Percentiles rank a stretch among this genome's conserved stretches.
Conservation (phyloP, 2,113 vertebrate species). For the Pao palembangensis region DNA sequence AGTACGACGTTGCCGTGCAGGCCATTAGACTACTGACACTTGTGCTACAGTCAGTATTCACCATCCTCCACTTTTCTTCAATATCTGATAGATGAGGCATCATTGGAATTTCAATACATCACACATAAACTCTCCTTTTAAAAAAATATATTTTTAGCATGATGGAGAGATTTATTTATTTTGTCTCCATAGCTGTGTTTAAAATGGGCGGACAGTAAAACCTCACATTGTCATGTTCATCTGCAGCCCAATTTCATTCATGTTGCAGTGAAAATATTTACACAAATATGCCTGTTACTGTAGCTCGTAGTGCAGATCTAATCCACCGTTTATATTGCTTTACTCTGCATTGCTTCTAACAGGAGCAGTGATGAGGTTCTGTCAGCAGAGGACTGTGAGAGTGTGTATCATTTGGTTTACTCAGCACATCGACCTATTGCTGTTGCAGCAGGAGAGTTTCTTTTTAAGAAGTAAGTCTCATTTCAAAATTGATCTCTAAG, state of each 20-base stretch:
- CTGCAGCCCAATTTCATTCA: too few relatives aligned
- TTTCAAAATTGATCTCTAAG: not conserved
- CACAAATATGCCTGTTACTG: too few relatives aligned
- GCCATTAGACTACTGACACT: conserved; percentile 97
- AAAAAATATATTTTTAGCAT: not conserved
- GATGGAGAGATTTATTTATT: too few relatives aligned
- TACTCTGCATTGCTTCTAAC: not conserved
- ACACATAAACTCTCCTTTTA: not conserved
- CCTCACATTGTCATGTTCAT: too few relatives aligned
- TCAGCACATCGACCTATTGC: conserved; percentile 94
- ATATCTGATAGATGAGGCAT: not conserved
- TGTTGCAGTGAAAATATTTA: too few relatives aligned
- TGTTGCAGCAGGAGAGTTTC: conserved; percentile 93
- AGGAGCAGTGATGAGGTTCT: conserved; percentile 87
- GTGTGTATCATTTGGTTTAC: conserved; percentile 96
- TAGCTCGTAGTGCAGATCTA: too few relatives aligned
- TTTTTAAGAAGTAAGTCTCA: conserved; percentile 90
- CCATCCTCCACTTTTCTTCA: not conserved
- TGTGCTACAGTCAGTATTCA: conserved; percentile 90
- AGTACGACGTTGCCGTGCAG: conserved; percentile 97
- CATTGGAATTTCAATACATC: not conserved
- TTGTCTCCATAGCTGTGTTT: too few relatives aligned
- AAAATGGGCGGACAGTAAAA: too few relatives aligned
- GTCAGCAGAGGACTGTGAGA: conserved; percentile 97
- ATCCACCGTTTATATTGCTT: too few relatives aligned